Base-by-base conservation (phyloP, 1,140 invertebrate genomes). In the Lethrus apterus region DNA sequence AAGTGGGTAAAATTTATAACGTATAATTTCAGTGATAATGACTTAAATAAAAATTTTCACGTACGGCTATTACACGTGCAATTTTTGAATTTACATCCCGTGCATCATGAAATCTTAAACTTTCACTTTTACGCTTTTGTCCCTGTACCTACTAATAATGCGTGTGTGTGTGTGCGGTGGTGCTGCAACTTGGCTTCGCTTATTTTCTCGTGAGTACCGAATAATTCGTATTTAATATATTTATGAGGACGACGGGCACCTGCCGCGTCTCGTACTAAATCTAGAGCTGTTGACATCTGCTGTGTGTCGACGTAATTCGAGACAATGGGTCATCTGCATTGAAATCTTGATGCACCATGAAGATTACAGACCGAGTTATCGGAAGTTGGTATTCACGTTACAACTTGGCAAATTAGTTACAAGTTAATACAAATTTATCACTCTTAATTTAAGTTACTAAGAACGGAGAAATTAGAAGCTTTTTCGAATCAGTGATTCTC, bases 81-180 rank as follows among this genome's bases (percentile, higher is more conserved):
- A n/a, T 36, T n/a, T 36, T 3, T 14, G n/a, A 14, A 31, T 31
- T 4, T 14, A 31, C 30, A 4, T 10, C 30, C 30, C 30, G 10
- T 36, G 15, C 34, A 36, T 36, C 15, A 36, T 4, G 34, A 36
- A 36, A 36, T 36, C 34, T 36, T 36, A 14, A 14, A 36, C 34
- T 36, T 36, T 36, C 34, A 36, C 34, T 29, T 36, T 36, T 36
- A 10, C 34, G 10, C 15, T 36, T 36, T 36, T 36, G n/a, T 36
- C n/a, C 7, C 24, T 7, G 34, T 14, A 36, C 14, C 15, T 15
- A 7, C 4, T 17, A 17, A 3, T n/a, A n/a, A n/a, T n/a, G n/a
- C n/a, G n/a, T n/a, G n/a, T n/a, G n/a, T n/a, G n/a, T n/a, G n/a
- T n/a, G n/a, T n/a, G n/a, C n/a, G n/a, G n/a, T n/a, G n/a, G n/a